A percentile compares a stretch with the other conserved stretches of the same genome.
Conservation (phyloP, 2,113 vertebrate genomes). For the Trematocara macrostoma region DNA sequence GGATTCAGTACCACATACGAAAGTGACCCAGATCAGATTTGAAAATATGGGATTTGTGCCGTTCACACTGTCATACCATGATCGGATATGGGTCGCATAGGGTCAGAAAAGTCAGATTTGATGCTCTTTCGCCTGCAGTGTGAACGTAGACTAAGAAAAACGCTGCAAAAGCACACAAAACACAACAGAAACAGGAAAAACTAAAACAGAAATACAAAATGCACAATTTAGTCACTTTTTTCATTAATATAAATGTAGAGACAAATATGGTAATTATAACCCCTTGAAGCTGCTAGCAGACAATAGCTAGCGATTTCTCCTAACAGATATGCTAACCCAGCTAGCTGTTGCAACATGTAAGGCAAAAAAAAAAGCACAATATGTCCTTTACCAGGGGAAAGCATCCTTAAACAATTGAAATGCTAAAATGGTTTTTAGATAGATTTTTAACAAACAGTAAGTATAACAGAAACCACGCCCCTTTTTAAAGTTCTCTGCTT, state of each 20-base stretch:
- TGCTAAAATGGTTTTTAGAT: neutral
- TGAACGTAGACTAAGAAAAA: neutral
- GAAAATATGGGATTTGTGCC: too few relatives aligned
- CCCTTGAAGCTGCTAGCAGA: neutral
- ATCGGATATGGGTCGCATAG: too few relatives aligned
- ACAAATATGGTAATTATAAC: neutral
- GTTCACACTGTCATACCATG: too few relatives aligned
- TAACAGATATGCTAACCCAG: neutral
- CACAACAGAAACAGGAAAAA: neutral
- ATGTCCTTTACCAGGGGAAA: fast-evolving
- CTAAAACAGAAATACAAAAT: neutral
- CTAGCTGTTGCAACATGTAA: neutral
- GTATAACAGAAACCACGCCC: neutral
- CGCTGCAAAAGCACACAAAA: neutral
- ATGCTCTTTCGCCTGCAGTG: too few relatives aligned
- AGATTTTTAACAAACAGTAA: neutral
- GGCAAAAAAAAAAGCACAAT: neutral
- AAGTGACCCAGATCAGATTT: too few relatives aligned
- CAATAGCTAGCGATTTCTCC: neutral
- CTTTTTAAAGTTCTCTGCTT: neutral
- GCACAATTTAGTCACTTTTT: neutral
- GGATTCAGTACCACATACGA: too few relatives aligned
- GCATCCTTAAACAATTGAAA: neutral
- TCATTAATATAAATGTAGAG: neutral
- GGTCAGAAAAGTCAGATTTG: too few relatives aligned